Evolutionary conservation across 1,140 invertebrate species (phyloP), one percentile per base, ranked within the genome.

Genomic region (Meloidogyne chitwoodi): DNA sequence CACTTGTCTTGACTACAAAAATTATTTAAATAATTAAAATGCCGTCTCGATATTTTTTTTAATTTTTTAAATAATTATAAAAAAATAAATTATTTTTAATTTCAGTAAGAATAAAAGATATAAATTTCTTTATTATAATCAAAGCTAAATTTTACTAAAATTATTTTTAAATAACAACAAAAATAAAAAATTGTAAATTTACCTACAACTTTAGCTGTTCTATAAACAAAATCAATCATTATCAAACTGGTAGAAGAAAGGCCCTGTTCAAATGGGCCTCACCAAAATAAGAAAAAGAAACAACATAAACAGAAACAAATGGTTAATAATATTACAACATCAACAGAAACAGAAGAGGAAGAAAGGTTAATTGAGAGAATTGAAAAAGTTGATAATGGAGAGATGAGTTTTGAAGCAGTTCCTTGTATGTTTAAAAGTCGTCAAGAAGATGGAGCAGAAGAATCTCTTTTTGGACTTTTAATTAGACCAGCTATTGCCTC

Each of bases 331-430:
- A 56, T 22, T 56, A 56, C 48, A 56, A 44, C 41, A 44, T 1
- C 48, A 56, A 56, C 19, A 56, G 48, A 56, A 10, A 56, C 48
- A 56, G 48, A 22, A 56, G 5, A 56, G 48, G 48, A 56, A n/a
- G 48, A 56, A 56, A 56, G n/a, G 19, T n/a, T 19, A n/a, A n/a
- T 14, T 61, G 26, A 56, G 41, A 6, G 8, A 70, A 48, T n/a
- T 27, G 31, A 41, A 68, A 44, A 29, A 44, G 5, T 48, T 34
- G 44, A 56, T 12, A 34, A 29, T 56, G 48, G 48, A n/a, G 26
- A 38, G 68, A 80, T 82, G 79, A 79, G 79, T 68, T 82, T 80
- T 34, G 79, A 80, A 63, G 79, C 79, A 31, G 80, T 80, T 22
- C 79, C 79, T 24, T 77, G 72, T 64, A 72, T 80, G 64, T 80